These are phyloP conservation scores for Rafetus swinhoei DNA, from an alignment of 2,113 vertebrate genomes.

Conservation along the genomic window DNA sequence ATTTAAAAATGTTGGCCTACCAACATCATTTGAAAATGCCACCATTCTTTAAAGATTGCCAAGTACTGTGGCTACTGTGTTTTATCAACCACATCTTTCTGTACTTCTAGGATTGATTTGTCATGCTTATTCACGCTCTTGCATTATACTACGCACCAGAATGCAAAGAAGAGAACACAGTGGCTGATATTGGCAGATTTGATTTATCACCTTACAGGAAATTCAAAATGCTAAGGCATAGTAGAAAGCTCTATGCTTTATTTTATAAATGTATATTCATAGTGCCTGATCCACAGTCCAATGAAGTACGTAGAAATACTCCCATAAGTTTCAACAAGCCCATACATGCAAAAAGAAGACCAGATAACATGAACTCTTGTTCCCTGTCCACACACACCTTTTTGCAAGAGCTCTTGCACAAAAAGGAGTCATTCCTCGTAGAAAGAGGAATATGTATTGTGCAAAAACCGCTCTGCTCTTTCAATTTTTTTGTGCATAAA, in stretches of 20 bases:
- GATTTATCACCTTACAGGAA: neutral
- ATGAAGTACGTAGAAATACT: too few relatives aligned
- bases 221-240: neutral
- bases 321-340: too few relatives aligned
- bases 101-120: too few relatives aligned
- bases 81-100: neutral
- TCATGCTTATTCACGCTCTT: neutral
- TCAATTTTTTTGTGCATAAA: too few relatives aligned
- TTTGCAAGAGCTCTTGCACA: too few relatives aligned
- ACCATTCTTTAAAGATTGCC: neutral
- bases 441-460: too few relatives aligned
- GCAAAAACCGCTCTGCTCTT: too few relatives aligned
- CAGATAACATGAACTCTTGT: too few relatives aligned
- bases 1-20: neutral
- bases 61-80: neutral
- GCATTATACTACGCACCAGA: neutral
- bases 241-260: neutral
- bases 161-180: neutral
- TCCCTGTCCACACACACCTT: too few relatives aligned
- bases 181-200: neutral
- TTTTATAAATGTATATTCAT: neutral
- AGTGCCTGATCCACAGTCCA: too few relatives aligned
- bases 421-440: too few relatives aligned
- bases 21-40: neutral
- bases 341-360: too few relatives aligned